These are phyloP conservation scores for Pungitius pungitius DNA, from an alignment of 2,113 vertebrate species.

Conservation along the genomic window DNA sequence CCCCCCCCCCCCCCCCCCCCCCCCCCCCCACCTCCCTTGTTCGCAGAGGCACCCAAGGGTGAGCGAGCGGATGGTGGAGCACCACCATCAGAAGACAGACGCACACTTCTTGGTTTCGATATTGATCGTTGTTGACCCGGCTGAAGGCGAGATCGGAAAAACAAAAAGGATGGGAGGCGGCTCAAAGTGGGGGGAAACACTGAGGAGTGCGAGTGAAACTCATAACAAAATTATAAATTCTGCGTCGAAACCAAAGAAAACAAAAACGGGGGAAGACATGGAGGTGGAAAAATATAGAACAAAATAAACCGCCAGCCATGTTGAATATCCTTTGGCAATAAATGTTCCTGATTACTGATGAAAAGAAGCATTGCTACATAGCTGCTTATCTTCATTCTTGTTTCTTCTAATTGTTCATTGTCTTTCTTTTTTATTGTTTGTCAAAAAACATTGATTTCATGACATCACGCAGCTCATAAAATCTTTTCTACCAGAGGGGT, in stretches of 20 bases:
- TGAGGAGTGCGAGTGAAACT: slow-evolving; percentile 48
- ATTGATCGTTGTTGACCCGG: slow-evolving; percentile 64
- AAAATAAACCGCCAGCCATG: background rate
- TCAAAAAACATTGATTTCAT: no score
- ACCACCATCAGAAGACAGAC: slow-evolving; percentile 35
- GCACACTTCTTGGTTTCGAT: slow-evolving; percentile 69
- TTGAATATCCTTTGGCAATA: no score
- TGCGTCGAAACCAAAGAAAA: slow-evolving; percentile 2
- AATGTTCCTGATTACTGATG: no score
- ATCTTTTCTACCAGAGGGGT: no score
- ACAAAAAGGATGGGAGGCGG: slow-evolving; percentile 48
- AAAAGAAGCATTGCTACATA: background rate
- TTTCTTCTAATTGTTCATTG: background rate
- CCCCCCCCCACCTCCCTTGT: slow-evolving; percentile 32
- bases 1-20: no score
- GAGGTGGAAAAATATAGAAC: background rate
- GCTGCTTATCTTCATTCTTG: background rate
- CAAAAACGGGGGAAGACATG: background rate
- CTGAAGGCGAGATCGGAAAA: slow-evolving; percentile 65
- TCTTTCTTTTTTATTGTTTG: background rate
- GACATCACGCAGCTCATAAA: no score
- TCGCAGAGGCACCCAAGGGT: slow-evolving; percentile 56
- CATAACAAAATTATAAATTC: slow-evolving; percentile 42
- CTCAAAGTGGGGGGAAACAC: slow-evolving; percentile 59
- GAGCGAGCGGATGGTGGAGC: slow-evolving; percentile 43